These are phyloP conservation scores for Odobenus rosmarus DNA, from an alignment of 2,113 vertebrate genomes.

Conservation along the genomic window DNA sequence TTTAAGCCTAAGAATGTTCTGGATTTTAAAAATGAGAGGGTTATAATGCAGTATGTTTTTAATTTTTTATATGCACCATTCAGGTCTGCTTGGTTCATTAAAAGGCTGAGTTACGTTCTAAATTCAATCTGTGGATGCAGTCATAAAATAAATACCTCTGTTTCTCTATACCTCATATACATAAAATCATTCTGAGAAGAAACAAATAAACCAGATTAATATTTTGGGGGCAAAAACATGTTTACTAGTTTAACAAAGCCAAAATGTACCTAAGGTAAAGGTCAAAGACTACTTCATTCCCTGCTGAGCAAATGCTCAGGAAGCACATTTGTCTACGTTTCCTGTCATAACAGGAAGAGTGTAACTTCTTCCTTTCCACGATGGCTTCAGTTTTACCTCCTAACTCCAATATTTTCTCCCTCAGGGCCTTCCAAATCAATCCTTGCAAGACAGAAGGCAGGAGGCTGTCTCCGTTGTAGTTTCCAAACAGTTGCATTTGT, in stretches of 20 bases:
- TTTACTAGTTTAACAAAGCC: slow-evolving; percentile 87
- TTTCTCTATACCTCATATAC: neutral
- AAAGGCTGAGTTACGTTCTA: neutral
- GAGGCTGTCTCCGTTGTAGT: slow-evolving; percentile 72
- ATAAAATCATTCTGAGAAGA: slow-evolving; percentile 1
- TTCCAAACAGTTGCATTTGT: slow-evolving; percentile 82
- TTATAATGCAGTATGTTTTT: neutral
- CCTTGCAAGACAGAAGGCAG: slow-evolving; percentile 86
- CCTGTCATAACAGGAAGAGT: slow-evolving; percentile 99
- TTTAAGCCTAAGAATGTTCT: slow-evolving; percentile 16
- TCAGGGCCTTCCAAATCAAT: slow-evolving; percentile 90
- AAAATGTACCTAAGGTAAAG: slow-evolving; percentile 89
- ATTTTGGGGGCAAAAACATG: slow-evolving; percentile 85
- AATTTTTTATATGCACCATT: neutral
- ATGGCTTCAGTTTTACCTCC: slow-evolving; percentile 99
- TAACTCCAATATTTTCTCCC: slow-evolving; percentile 92
- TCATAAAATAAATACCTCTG: slow-evolving; percentile 21
- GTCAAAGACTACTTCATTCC: slow-evolving; percentile 92
- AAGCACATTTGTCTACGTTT: slow-evolving; percentile 99
- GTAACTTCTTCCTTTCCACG: slow-evolving; percentile 99
- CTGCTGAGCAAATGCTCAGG: slow-evolving; percentile 94
- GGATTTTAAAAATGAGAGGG: slow-evolving; percentile 47
- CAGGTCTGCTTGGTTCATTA: neutral
- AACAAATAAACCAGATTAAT: slow-evolving; percentile 55
- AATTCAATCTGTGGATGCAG: neutral